Evolutionary conservation across 2,888 invertebrate species (phyloP), one percentile per base, ranked within the genome.

Genomic region (Stegophylla sp.): DNA sequence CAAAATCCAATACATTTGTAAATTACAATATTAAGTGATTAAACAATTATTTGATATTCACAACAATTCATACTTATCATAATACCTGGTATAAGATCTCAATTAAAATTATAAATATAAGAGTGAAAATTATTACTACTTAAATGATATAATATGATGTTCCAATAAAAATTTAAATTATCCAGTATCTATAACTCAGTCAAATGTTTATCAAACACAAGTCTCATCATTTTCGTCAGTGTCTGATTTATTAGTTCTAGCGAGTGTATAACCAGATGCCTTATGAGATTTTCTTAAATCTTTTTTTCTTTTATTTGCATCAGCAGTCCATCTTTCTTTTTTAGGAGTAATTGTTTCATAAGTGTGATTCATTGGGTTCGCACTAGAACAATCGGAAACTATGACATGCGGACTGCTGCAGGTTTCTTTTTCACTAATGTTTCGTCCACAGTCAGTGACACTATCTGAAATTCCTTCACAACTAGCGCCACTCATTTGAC

Each of bases 401-500:
- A 79, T 79, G 20, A 71, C 77, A 63, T 82, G 83, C 26, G 83
- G 83, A 72, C 83, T 84, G 26, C 83, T 83, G 61, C 84, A 84
- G 17, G 83, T 84, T 82, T 84, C 84, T 75, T 84, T 84, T 43
- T 83, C 83, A 34, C 83, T 83, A 12, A 84, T 72, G 66, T 84
- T 83, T n/a, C 84, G 82, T 9, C 84, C 83, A 77, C 84, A 84
- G 64, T 84, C 84, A 10, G 84, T 83, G 26, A 82, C 83, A 20
- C 83, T 83, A 53, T 84, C 84, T 17, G 82, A 82, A 23, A 81
- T 71, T n/a, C 83, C 82, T 63, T 77, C 82, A 79, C 82, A 82
- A 45, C 81, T 81, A 43, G 67, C 81, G 48, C 79, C 71, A 77
- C 82, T 71, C 77, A 83, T 82, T 79, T 83, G 83, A 81, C 82